Percentiles rank a stretch among this genome's conserved stretches.
Evolutionary conservation across 2,797 vertebrate species (phyloP).

Genomic region (Typhlichthys subterraneus): DNA sequence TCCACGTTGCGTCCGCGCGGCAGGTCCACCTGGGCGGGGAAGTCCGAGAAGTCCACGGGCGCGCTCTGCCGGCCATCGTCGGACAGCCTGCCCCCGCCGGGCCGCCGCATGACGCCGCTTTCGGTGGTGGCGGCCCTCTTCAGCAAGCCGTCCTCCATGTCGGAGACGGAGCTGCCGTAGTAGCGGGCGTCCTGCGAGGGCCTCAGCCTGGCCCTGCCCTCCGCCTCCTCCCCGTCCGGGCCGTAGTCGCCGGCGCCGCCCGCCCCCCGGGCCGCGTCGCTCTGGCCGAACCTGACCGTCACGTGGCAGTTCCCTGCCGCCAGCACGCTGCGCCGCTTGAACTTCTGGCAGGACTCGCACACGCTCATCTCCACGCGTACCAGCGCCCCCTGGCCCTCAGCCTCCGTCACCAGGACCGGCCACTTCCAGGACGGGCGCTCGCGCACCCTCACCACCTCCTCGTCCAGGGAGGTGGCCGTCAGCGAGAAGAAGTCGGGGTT

Average conservation of each 20-base stretch:
- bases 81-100: slow-evolving; percentile 75
- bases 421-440: slow-evolving; percentile 75
- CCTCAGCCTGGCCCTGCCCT: slow-evolving; percentile 80
- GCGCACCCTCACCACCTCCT: slow-evolving; percentile 81
- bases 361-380: slow-evolving; percentile 90
- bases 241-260: slow-evolving; percentile 66
- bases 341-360: slow-evolving; percentile 90
- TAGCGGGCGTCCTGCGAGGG: slow-evolving; percentile 76
- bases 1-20: slow-evolving; percentile 79
- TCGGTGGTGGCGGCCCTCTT: slow-evolving; percentile 80
- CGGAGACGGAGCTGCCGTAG: slow-evolving; percentile 80
- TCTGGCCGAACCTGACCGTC: slow-evolving; percentile 86
- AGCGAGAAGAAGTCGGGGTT: slow-evolving; percentile 86
- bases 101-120: slow-evolving; percentile 75
- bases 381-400: slow-evolving; percentile 88
- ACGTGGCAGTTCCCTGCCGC: slow-evolving; percentile 84
- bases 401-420: slow-evolving; percentile 86
- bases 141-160: slow-evolving; percentile 78
- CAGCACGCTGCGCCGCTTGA: slow-evolving; percentile 89
- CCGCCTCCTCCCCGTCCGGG: slow-evolving; percentile 78
- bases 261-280: slow-evolving; percentile 66
- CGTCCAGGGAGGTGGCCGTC: slow-evolving; percentile 85
- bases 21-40: slow-evolving; percentile 87
- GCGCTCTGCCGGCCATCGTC: slow-evolving; percentile 81
- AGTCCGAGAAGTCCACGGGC: slow-evolving; percentile 89